phyloP scores from a whole-genome alignment of 2,888 invertebrate species.

The Sarcophaga caerulescens region DNA sequence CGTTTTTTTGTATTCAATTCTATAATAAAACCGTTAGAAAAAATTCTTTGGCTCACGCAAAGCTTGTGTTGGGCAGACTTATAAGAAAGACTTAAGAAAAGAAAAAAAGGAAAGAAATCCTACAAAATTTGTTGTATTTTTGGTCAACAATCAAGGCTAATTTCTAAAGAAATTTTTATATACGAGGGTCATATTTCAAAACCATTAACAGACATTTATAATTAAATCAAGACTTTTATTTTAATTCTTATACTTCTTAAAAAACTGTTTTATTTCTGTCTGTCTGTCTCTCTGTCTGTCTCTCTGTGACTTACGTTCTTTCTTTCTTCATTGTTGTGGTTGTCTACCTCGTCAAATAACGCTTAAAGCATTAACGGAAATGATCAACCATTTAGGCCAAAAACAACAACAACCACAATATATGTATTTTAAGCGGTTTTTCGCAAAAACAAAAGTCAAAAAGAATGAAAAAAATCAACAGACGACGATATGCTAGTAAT shows the following conservation, averaged over 20 bases:
- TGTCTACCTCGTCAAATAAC: conserved; percentile 63
- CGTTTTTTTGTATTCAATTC: not conserved
- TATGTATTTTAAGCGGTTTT: conserved; percentile 37
- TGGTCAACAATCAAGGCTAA: conserved; percentile 33
- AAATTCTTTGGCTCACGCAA: conserved; percentile 42
- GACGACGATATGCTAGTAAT: conserved; percentile 61
- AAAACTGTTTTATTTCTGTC: conserved; percentile 12
- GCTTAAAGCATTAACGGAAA: conserved; percentile 71
- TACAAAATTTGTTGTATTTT: not conserved
- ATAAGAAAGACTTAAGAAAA: not conserved
- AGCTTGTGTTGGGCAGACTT: conserved; percentile 58
- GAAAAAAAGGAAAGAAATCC: not conserved
- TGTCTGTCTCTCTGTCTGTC: no score
- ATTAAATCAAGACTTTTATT: conserved; percentile 63
- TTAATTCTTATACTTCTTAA: not conserved
- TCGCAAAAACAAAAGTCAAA: conserved; percentile 24
- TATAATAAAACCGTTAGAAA: conserved; percentile 56
- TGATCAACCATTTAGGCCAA: conserved; percentile 70
- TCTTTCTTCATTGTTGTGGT: not conserved
- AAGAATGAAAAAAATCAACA: conserved; percentile 25
- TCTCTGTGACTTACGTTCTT: no score
- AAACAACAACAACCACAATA: not conserved
- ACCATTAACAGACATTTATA: conserved; percentile 65
- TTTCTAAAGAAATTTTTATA: conserved; percentile 56
- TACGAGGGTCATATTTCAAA: conserved; percentile 56